Percentiles rank a stretch among this genome's conserved stretches.
These are phyloP conservation scores for Mixornis gularis DNA, from an alignment of 2,113 vertebrate genomes.

Conservation along the genomic window DNA sequence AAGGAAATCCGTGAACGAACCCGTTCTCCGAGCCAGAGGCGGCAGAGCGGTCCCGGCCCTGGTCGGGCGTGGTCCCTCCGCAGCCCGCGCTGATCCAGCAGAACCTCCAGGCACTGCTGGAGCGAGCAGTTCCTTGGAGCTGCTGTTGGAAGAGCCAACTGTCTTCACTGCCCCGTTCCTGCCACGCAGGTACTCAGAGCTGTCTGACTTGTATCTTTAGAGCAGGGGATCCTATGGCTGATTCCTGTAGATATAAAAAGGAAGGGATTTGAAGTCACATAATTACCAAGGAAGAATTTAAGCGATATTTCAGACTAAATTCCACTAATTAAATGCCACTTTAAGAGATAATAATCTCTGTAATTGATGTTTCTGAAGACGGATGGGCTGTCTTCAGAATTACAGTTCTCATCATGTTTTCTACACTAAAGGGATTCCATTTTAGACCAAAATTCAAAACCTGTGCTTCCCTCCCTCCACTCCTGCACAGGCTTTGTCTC, in stretches of 20 bases:
- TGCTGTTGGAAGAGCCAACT: accelerated
- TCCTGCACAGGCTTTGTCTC: neutral
- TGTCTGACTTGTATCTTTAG: accelerated
- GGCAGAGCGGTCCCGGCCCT: neutral
- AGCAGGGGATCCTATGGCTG: neutral
- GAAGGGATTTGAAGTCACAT: neutral
- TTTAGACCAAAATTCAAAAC: neutral
- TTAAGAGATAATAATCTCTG: neutral
- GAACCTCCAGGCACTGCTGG: accelerated
- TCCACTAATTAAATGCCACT: neutral
- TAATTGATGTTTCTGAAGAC: neutral
- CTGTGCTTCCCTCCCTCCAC: neutral
- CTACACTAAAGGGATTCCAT: neutral
- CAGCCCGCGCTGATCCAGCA: accelerated
- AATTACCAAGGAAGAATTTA: neutral
- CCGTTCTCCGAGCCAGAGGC: neutral
- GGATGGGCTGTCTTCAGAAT: neutral
- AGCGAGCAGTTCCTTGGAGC: accelerated
- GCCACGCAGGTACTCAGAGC: neutral
- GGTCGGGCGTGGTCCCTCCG: neutral
- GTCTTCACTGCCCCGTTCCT: neutral
- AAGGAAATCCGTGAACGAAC: neutral
- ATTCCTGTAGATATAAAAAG: neutral
- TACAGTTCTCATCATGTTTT: neutral
- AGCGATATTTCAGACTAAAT: neutral